Percentiles rank a stretch among this genome's conserved stretches.
Conservation (phyloP, 2,113 vertebrate species). For the Mesoclemmys tuberculata region DNA sequence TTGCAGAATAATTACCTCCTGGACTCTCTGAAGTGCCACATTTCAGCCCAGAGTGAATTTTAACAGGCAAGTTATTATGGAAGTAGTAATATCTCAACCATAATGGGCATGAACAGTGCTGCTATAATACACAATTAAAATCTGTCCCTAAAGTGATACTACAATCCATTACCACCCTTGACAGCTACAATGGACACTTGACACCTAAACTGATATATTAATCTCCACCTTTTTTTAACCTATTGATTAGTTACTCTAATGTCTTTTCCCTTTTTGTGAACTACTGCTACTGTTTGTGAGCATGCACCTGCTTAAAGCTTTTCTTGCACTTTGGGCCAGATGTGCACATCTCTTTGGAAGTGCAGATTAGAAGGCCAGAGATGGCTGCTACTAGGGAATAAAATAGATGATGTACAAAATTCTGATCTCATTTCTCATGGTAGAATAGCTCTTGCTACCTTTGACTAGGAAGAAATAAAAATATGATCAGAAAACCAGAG, state of each 20-base stretch:
- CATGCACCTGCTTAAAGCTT: background rate
- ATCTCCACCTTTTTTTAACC: conserved; percentile 48
- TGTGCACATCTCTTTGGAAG: background rate
- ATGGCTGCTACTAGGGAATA: background rate
- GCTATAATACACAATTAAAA: conserved; percentile 39
- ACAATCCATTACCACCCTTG: conserved; percentile 36
- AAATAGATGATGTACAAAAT: background rate
- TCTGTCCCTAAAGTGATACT: background rate
- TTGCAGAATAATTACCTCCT: background rate
- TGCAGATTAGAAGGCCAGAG: background rate
- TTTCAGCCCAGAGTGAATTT: conserved; percentile 5
- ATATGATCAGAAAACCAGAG: background rate
- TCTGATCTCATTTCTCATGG: background rate
- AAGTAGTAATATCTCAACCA: conserved; percentile 29
- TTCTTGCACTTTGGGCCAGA: background rate
- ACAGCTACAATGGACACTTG: conserved; percentile 10
- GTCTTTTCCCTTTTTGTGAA: conserved; percentile 10
- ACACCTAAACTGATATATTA: background rate
- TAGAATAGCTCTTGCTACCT: background rate
- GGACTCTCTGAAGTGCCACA: background rate
- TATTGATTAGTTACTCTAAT: conserved; percentile 31
- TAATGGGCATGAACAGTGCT: background rate
- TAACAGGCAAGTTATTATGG: background rate
- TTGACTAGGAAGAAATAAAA: background rate
- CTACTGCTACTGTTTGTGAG: background rate